phyloP scores from a whole-genome alignment of 30 jellyfish, hydroid and myxozoan species.

The Sanderia malayensis region DNA sequence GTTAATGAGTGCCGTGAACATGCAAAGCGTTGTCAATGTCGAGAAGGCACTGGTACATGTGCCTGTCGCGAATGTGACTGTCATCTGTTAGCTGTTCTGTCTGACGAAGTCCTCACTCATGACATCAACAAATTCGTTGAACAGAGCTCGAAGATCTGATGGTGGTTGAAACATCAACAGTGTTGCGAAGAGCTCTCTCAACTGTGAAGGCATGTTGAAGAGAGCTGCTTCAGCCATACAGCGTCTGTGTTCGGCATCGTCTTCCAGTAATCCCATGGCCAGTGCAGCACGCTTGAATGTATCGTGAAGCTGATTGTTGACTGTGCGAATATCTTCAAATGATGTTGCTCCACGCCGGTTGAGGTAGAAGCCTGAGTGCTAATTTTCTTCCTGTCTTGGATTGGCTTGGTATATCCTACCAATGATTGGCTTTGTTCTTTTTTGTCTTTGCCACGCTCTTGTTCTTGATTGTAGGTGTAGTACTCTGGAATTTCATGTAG shows the following conservation, averaged over 20 bases:
- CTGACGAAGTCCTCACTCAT: slow-evolving; percentile 14
- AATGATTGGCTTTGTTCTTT: too few species aligned
- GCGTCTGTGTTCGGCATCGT: slow-evolving; percentile 22
- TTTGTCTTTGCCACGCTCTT: too few species aligned
- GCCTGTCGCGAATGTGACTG: too few species aligned
- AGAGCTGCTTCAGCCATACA: slow-evolving; percentile 1
- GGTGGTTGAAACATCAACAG: neutral
- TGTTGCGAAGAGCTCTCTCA: slow-evolving; percentile 1
- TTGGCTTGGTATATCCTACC: too few species aligned
- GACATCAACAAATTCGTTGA: slow-evolving; percentile 1
- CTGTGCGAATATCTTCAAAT: slow-evolving; percentile 49
- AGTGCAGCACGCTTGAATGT: slow-evolving; percentile 59
- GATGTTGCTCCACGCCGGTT: slow-evolving; percentile 78
- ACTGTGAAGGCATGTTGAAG: slow-evolving; percentile 13
- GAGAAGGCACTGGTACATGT: neutral
- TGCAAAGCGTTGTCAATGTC: slow-evolving; percentile 3
- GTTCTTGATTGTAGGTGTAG: too few species aligned
- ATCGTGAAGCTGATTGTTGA: slow-evolving; percentile 19
- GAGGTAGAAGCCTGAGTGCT: too few species aligned
- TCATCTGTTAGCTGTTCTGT: too few species aligned
- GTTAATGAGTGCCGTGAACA: neutral
- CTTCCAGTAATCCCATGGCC: slow-evolving; percentile 37
- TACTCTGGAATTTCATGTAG: too few species aligned
- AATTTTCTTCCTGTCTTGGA: too few species aligned
- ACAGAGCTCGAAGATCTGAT: neutral